Evolutionary conservation across 1,140 invertebrate species (phyloP).

Genomic region (Dendrolimus kikuchii): DNA sequence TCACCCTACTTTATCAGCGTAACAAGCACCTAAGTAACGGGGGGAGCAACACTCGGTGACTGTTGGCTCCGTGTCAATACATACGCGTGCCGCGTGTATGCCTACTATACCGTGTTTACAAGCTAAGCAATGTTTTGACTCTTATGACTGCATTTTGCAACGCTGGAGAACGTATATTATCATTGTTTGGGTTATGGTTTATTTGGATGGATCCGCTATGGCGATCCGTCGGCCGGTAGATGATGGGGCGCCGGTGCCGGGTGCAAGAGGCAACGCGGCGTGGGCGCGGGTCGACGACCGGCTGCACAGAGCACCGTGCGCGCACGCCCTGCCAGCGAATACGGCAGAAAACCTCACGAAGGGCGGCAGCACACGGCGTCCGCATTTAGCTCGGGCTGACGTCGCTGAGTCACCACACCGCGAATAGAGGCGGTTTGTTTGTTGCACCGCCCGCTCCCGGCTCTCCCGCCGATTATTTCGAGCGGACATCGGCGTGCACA

Average conservation of each 20-base stretch:
- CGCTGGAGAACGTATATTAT: no score
- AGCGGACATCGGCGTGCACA: conserved; percentile 34
- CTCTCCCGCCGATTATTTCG: conserved; percentile 67
- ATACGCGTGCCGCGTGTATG: neutral
- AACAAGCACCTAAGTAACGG: no score
- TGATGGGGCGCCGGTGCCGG: conserved; percentile 23
- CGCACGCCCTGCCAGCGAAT: conserved; percentile 56
- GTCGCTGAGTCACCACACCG: conserved; percentile 60
- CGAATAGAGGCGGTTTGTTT: conserved; percentile 68
- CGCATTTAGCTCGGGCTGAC: conserved; percentile 67
- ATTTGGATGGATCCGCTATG: no score
- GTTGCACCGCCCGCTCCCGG: conserved; percentile 67
- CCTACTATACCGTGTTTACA: conserved; percentile 5
- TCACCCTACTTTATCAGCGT: no score
- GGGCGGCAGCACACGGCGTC: conserved; percentile 66
- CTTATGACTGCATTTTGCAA: no score
- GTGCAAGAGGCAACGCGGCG: conserved; percentile 46
- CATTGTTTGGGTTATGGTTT: no score
- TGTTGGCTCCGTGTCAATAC: conserved; percentile 3
- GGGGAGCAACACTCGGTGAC: neutral
- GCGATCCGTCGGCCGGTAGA: conserved; percentile 6
- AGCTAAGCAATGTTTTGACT: conserved; percentile 3
- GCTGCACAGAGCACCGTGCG: conserved; percentile 39
- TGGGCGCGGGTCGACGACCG: conserved; percentile 62
- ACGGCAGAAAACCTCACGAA: conserved; percentile 66